A percentile compares a stretch with the other conserved stretches of the same genome.
These are phyloP conservation scores for Siphlonurus alternatus DNA, from an alignment of 2,888 invertebrate species.

Conservation along the genomic window DNA sequence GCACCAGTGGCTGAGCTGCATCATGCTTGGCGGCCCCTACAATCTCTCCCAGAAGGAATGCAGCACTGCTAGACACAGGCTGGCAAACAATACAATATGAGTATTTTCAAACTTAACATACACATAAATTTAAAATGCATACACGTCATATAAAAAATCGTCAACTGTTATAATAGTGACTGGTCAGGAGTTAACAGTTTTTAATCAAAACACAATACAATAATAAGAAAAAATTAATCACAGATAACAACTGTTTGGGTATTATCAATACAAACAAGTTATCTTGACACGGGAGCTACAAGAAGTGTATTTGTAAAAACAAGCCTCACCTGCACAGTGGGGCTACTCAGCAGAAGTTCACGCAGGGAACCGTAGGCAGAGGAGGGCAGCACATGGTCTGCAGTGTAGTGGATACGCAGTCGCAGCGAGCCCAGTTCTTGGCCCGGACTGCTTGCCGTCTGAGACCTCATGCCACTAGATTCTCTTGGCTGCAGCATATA, in stretches of 20 bases:
- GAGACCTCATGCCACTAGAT: neutral
- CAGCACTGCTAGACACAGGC: constrained; percentile 64
- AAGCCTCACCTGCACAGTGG: constrained; percentile 38
- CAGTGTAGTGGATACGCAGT: constrained; percentile 71
- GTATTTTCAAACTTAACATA: neutral
- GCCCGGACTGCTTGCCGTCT: neutral
- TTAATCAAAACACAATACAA: too few species aligned
- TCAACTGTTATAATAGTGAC: too few species aligned
- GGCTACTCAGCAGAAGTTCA: constrained; percentile 56
- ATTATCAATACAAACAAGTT: too few species aligned
- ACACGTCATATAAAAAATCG: too few species aligned
- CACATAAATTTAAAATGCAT: neutral
- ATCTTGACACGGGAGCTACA: too few species aligned
- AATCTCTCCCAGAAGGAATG: constrained; percentile 72
- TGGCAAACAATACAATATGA: constrained; percentile 24
- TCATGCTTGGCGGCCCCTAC: constrained; percentile 65
- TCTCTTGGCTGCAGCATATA: neutral
- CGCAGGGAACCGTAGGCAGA: constrained; percentile 63
- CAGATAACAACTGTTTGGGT: too few species aligned
- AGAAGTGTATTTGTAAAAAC: neutral
- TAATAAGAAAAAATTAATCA: too few species aligned
- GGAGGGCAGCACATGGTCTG: constrained; percentile 75
- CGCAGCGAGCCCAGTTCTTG: constrained; percentile 65
- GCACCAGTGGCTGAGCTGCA: constrained; percentile 74
- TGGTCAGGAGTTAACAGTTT: too few species aligned